Evolutionary conservation across 2,888 invertebrate species (phyloP).

Genomic region (Drosophila infuscata): DNA sequence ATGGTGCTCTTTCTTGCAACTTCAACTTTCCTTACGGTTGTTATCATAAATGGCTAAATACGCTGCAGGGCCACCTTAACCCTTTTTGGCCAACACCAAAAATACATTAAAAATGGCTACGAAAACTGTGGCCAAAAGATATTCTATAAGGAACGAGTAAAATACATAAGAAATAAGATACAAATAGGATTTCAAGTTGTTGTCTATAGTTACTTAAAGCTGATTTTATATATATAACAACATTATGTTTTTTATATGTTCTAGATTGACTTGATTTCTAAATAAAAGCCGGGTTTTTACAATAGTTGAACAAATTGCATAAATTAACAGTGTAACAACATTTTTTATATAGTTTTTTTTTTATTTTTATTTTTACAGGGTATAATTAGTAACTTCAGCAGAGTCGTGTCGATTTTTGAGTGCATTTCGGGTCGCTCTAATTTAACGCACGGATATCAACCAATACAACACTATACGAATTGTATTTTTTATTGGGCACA

Average conservation of each 20-base stretch:
- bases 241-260: too few relatives aligned
- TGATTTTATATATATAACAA: neutral
- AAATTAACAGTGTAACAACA: too few relatives aligned
- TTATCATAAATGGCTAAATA: slow-evolving; percentile 57
- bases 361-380: neutral
- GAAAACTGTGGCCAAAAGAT: neutral
- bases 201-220: too few relatives aligned
- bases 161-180: neutral
- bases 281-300: too few relatives aligned
- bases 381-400: slow-evolving; percentile 25
- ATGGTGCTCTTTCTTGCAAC: slow-evolving; percentile 17
- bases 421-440: slow-evolving; percentile 16
- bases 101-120: slow-evolving; percentile 41
- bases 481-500: slow-evolving; percentile 74
- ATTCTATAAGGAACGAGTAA: neutral
- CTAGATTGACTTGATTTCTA: neutral
- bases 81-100: slow-evolving; percentile 51
- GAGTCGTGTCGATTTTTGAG: slow-evolving; percentile 2
- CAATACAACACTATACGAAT: slow-evolving; percentile 48
- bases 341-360: too few relatives aligned
- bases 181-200: neutral
- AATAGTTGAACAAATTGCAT: too few relatives aligned
- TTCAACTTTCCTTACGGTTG: slow-evolving; percentile 43
- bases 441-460: slow-evolving; percentile 25
- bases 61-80: slow-evolving; percentile 46